Percentiles rank a stretch among this genome's conserved stretches.
Conservation (phyloP, 2,797 vertebrate genomes). For the Amblyraja radiata region DNA sequence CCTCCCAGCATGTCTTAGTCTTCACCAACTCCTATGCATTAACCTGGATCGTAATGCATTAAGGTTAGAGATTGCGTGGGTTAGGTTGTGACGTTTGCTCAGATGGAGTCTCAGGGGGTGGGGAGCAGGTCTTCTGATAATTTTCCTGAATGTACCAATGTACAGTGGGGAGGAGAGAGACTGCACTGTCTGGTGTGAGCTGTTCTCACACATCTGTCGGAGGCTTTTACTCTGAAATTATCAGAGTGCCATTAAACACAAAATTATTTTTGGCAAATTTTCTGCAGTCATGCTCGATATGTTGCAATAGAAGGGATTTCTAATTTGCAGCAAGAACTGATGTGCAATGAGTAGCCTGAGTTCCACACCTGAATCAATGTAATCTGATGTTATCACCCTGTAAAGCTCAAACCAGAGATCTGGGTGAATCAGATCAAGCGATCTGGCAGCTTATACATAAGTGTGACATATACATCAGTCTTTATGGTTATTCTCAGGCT, state of each 20-base stretch:
- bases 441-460: not conserved
- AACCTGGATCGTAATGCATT: not conserved
- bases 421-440: too few species aligned
- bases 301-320: not conserved
- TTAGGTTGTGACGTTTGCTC: not conserved
- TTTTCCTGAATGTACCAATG: not conserved
- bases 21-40: not conserved
- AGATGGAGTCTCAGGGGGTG: not conserved
- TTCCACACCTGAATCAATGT: not conserved
- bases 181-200: not conserved
- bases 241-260: not conserved
- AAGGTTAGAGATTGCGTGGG: not conserved
- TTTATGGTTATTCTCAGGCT: slow-evolving; percentile 7
- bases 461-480: not conserved
- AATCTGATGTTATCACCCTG: not conserved
- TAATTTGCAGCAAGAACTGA: not conserved
- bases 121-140: not conserved
- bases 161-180: not conserved
- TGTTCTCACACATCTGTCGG: not conserved
- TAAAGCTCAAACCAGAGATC: not conserved
- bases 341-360: not conserved
- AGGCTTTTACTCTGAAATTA: not conserved
- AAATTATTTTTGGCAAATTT: not conserved
- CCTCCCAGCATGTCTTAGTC: not conserved
- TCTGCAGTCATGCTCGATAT: not conserved